Evolutionary conservation across 1,140 invertebrate genomes (phyloP), one percentile per base, ranked within the genome.

Genomic region (Anastrepha ludens): DNA sequence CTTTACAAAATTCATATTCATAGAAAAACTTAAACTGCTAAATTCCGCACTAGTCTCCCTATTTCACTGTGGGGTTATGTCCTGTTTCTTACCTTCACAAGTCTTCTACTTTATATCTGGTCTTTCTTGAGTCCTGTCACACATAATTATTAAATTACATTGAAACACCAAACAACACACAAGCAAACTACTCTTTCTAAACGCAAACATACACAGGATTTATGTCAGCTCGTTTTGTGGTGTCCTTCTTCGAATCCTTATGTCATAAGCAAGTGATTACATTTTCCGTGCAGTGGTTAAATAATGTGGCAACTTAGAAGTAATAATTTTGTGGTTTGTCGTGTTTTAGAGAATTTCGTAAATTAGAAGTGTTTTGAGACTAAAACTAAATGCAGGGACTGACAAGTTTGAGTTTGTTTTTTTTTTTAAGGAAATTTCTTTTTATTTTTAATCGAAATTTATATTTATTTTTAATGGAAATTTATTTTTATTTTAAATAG

Each of bases 181-280:
- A n/a, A 7, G 20, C 17, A 81, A 9, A 81, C 15, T 81, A 44
- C 74, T 81, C 17, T 74, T 41, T 44, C 7, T 47, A 41, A 74
- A 74, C 74, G 50, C 7, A 4, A 55, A 55, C 41, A 47, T 81
- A 47, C 74, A 55, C 47, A 81, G 11, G 74, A 81, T 81, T 81
- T 81, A 81, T 81, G 74, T 81, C 47, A 81, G n/a, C 74, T 50
- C 74, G 55, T 81, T 81, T 81, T 81, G 74, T 29, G 47, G 44
- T 81, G 17, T 20, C 15, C n/a, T 81, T 17, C 47, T 58, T 81
- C 17, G 5, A 44, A 81, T 20, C 44, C 17, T 50, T 50, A n/a
- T 29, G 74, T 55, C 74, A 81, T 81, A 81, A 55, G 47, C 44
- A 47, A 81, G 13, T 55, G 17, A 50, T 47, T 81, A 29, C n/a